Base-by-base conservation (phyloP, 1,140 invertebrate genomes). In the Lordiphosa collinella region DNA sequence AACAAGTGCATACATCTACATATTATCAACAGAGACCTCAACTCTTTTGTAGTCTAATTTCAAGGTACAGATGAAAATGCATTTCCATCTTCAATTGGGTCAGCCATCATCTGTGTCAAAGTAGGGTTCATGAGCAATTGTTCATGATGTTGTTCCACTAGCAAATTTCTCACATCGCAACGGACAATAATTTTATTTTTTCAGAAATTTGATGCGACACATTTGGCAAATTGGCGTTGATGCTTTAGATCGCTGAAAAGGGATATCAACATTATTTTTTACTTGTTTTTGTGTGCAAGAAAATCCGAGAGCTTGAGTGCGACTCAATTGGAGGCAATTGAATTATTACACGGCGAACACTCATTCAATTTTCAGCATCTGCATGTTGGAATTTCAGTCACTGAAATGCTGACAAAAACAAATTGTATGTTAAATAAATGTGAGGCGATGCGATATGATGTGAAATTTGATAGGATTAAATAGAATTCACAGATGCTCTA, bases 341-440 rank as follows among this genome's bases (percentile, higher is more conserved):
- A 85, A 85, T 84, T 85, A 84, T 84, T 84, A 84, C 76, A 84
- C 72, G 68, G 67, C 78, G 68, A 62, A 62, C 68, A 85, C 78
- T 84, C 79, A 84, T 84, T 84, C 68, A 84, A 85, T 84, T 84
- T 78, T 65, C 68, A 62, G 18, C n/a, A 3, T 49, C 32, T 18
- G 32, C 22, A 47, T 25, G 22, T 40, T 9, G 35, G 25, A 38
- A 14, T 40, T 32, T 52, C 35, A 29, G 46, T 29, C 50, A 40
- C 37, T 38, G 16, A 52, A 61, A 25, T 22, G 51, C 46, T 52
- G 62, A 66, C 67, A 71, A 56, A 71, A 38, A 51, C 51, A 66
- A 70, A 61, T 70, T 61, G 63, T 57, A 9, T 44, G 58, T 62
- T 61, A 57, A 56, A 63, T 66, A 66, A 57, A 67, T 44, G 41